phyloP scores from a whole-genome alignment of 1,140 invertebrate genomes.

The Coenobita brevimanus region DNA sequence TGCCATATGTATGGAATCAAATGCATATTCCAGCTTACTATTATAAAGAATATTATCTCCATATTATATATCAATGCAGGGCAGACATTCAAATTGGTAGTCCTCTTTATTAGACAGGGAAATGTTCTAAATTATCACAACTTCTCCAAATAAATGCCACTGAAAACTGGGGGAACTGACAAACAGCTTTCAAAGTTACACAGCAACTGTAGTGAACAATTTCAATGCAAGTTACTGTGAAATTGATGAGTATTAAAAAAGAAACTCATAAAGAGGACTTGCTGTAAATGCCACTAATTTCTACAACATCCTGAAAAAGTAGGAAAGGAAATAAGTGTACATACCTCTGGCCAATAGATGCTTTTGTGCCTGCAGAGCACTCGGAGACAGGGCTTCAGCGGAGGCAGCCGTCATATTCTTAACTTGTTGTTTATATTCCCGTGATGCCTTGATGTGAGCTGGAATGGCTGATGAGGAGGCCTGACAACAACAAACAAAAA shows the following conservation, averaged over 20 bases:
- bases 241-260: background rate
- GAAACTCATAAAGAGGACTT: background rate
- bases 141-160: no score
- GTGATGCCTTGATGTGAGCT: conserved; percentile 57
- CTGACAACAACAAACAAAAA: conserved; percentile 16
- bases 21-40: no score
- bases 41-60: no score
- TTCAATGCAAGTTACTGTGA: background rate
- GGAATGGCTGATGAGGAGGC: conserved; percentile 61
- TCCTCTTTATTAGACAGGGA: no score
- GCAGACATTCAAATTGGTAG: no score
- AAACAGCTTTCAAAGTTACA: background rate
- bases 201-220: background rate
- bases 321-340: background rate
- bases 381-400: conserved; percentile 54
- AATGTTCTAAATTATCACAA: no score
- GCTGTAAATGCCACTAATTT: no score
- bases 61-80: no score
- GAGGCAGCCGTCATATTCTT: conserved; percentile 44
- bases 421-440: conserved; percentile 61
- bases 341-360: conserved; percentile 66
- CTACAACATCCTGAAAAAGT: background rate
- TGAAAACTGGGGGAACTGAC: background rate
- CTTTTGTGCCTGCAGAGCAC: conserved; percentile 63
- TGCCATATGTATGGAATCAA: no score